Evolutionary conservation across 2,797 vertebrate genomes (phyloP).

Genomic region (Pipistrellus kuhlii): DNA sequence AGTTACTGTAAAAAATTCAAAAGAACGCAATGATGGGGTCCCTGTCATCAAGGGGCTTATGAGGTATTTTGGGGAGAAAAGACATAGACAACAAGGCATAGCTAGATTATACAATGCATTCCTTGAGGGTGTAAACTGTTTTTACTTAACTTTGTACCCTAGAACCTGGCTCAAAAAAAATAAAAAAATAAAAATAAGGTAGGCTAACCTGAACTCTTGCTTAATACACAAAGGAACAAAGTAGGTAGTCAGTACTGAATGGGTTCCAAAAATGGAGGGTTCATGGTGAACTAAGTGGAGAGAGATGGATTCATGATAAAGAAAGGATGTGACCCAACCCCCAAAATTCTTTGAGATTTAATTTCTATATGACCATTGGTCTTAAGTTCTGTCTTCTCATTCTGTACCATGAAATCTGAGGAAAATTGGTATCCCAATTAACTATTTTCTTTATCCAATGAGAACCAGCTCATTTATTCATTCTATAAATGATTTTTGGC

Average conservation of each 20-base stretch:
- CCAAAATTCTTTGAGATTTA: constrained; percentile 28
- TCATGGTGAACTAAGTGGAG: neutral
- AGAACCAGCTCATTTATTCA: neutral
- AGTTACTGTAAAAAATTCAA: neutral
- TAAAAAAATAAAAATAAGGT: neutral
- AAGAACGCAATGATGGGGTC: neutral
- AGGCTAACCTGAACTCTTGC: neutral
- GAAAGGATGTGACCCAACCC: neutral
- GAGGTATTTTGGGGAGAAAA: neutral
- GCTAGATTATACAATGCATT: neutral
- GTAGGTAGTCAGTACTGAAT: neutral
- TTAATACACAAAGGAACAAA: neutral
- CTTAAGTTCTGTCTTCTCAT: neutral
- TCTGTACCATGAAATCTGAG: neutral
- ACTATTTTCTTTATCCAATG: neutral
- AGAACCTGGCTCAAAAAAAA: neutral
- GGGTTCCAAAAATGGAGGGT: neutral
- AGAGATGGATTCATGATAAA: neutral
- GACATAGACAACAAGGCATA: neutral
- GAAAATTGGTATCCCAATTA: neutral
- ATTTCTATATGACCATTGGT: neutral
- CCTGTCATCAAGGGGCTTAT: neutral
- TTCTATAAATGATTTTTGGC: neutral
- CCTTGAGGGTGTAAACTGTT: neutral
- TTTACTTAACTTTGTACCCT: constrained; percentile 19